Conservation (phyloP, 2,888 invertebrate species). For the Caenorhabditis sulstoni region DNA sequence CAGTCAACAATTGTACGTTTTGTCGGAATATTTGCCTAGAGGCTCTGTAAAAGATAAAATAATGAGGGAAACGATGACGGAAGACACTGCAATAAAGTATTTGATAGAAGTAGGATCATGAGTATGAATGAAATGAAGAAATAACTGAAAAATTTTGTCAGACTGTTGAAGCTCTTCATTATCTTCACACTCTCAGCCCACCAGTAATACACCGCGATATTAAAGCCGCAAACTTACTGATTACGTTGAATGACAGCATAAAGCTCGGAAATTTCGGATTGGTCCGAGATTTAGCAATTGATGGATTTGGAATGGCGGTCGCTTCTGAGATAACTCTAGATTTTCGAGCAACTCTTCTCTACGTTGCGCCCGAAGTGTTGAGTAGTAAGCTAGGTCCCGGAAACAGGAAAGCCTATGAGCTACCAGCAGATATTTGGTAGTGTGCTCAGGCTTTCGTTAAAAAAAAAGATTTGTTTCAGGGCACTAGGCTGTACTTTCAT, state of each 20-base stretch:
- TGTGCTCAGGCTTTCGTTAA: not conserved
- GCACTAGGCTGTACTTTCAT: slow-evolving; percentile 72
- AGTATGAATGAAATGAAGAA: not conserved
- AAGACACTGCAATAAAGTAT: slow-evolving; percentile 66
- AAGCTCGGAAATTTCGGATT: slow-evolving; percentile 73
- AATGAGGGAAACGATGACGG: slow-evolving; percentile 59
- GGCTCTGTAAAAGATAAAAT: slow-evolving; percentile 69
- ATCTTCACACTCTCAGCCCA: slow-evolving; percentile 64
- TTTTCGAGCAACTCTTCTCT: slow-evolving; percentile 69
- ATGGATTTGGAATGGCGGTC: slow-evolving; percentile 71
- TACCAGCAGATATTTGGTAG: slow-evolving; percentile 71
- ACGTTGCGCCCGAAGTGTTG: slow-evolving; percentile 72
- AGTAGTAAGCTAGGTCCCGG: slow-evolving; percentile 68
- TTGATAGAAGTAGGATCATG: slow-evolving; percentile 62
- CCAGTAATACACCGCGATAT: slow-evolving; percentile 71
- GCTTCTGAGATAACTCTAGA: slow-evolving; percentile 70
- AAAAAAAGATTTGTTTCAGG: slow-evolving; percentile 33
- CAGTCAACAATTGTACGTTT: slow-evolving; percentile 59
- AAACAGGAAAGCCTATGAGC: slow-evolving; percentile 66
- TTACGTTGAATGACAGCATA: slow-evolving; percentile 66
- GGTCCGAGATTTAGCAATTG: slow-evolving; percentile 71
- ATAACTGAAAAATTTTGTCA: slow-evolving; percentile 9
- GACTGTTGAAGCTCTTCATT: slow-evolving; percentile 68
- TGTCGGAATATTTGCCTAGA: slow-evolving; percentile 67
- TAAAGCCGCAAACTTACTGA: slow-evolving; percentile 72